Percentiles rank a stretch among this genome's conserved stretches.
These are phyloP conservation scores for Noctua janthe DNA, from an alignment of 2,888 invertebrate genomes.

Conservation along the genomic window DNA sequence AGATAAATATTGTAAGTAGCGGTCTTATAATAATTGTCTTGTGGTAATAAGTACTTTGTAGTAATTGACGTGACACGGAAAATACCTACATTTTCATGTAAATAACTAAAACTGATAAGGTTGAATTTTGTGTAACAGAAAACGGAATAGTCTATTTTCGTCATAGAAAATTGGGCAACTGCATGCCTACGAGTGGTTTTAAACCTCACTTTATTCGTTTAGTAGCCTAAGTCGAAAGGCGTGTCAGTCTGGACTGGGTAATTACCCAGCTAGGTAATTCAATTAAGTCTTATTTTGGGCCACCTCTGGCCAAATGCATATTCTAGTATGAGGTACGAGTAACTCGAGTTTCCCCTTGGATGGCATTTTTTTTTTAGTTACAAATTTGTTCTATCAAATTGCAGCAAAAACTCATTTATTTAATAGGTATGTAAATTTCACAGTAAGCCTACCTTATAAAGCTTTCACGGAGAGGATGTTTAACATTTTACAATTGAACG, in stretches of 20 bases:
- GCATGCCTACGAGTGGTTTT: background rate
- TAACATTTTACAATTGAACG: background rate
- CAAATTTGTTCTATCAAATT: background rate
- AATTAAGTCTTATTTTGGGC: conserved; percentile 37
- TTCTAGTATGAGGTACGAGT: conserved; percentile 1
- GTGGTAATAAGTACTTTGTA: background rate
- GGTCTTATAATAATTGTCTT: background rate
- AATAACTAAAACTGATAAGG: background rate
- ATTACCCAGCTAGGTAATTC: conserved; percentile 20
- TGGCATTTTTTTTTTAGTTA: background rate
- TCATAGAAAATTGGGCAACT: background rate
- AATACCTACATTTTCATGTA: background rate
- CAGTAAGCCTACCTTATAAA: background rate
- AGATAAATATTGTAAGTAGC: background rate
- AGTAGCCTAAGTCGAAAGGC: conserved; percentile 28
- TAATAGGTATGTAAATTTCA: background rate
- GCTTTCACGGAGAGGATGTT: background rate
- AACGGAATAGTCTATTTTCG: background rate
- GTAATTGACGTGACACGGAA: background rate
- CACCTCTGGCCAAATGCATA: conserved; percentile 8
- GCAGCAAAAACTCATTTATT: background rate
- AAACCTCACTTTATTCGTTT: background rate
- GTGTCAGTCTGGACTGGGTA: conserved; percentile 26
- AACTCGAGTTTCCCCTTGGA: background rate
- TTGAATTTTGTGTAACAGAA: background rate